A percentile compares a stretch with the other conserved stretches of the same genome.
These are phyloP conservation scores for Plotosus lineatus DNA, from an alignment of 2,113 vertebrate species.

Conservation along the genomic window DNA sequence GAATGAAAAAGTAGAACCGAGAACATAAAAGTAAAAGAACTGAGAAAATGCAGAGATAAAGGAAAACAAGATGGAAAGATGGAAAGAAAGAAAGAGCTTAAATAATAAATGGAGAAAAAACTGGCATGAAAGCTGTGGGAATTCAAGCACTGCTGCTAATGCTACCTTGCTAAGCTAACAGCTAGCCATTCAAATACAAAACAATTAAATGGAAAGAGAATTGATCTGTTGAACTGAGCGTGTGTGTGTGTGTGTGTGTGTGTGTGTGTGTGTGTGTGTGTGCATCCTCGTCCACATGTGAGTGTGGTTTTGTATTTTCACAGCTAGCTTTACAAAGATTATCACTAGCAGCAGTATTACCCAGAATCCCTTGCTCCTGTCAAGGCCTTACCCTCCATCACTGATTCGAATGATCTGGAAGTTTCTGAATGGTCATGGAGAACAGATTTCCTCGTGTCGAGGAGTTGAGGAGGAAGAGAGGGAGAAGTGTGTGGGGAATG, in stretches of 20 bases:
- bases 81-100: constrained; percentile 6
- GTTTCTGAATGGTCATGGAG: constrained; percentile 93
- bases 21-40: constrained; percentile 39
- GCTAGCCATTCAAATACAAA: background rate
- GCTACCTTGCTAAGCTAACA: constrained; percentile 1
- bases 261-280: background rate
- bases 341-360: constrained; percentile 62
- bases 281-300: rapidly evolving
- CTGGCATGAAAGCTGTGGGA: constrained; percentile 74
- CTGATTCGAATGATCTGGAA: constrained; percentile 93
- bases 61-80: constrained; percentile 52
- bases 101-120: constrained; percentile 64
- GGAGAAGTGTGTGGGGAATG: constrained; percentile 91
- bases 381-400: constrained; percentile 97
- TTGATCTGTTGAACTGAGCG: background rate
- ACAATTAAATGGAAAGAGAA: background rate
- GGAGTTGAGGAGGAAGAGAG: constrained; percentile 94
- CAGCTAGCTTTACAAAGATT: constrained; percentile 19
- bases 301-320: background rate
- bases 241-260: background rate
- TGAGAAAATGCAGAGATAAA: constrained; percentile 39
- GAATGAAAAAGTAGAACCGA: constrained; percentile 46
- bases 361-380: constrained; percentile 83
- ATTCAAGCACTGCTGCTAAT: constrained; percentile 73
- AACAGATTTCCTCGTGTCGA: constrained; percentile 94